phyloP scores from a whole-genome alignment of 23 tunicate species.

The Oikopleura vanhoeffeni region DNA sequence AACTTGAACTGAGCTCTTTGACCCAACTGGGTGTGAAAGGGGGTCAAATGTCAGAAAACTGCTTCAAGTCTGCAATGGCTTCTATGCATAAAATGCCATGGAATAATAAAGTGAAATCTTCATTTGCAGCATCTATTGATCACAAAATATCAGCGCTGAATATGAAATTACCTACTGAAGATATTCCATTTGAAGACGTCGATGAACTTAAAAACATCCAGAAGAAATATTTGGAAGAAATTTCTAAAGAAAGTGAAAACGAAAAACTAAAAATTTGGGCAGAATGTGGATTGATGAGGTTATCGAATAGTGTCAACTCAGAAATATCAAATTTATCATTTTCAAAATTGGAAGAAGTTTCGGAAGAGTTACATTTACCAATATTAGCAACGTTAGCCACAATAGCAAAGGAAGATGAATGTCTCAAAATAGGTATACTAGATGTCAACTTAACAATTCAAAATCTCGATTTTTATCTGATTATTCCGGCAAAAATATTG shows the following conservation, averaged over 20 bases:
- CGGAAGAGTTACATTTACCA: background rate
- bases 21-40: background rate
- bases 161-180: background rate
- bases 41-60: background rate
- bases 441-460: no score
- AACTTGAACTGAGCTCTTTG: background rate
- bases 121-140: background rate
- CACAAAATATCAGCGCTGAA: background rate
- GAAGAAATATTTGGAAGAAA: background rate
- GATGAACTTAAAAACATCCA: background rate
- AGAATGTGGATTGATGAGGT: constrained; percentile 2
- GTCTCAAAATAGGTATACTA: background rate
- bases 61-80: background rate
- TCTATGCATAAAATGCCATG: background rate
- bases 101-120: background rate
- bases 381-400: constrained; percentile 1
- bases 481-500: no score
- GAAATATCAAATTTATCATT: background rate
- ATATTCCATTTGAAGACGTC: background rate
- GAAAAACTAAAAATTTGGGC: background rate
- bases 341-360: background rate
- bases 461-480: no score
- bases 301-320: background rate
- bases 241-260: background rate
- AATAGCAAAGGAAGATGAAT: background rate